Conservation (phyloP, 2,797 vertebrate genomes). For the Adelosebastes latens region DNA sequence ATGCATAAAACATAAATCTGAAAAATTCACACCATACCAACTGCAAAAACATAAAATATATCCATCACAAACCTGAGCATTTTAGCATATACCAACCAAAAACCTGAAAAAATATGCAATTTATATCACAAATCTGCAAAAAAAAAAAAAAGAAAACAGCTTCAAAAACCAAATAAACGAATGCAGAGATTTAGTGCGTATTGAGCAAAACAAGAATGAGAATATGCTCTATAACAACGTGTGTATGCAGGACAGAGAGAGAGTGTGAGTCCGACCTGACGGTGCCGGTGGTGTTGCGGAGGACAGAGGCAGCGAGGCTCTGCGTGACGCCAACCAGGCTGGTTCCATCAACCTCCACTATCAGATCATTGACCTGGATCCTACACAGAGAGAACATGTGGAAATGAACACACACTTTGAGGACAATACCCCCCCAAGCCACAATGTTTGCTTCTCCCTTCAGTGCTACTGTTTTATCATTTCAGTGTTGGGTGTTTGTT, state of each 20-base stretch:
- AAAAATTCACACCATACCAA: not conserved
- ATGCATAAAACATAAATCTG: not conserved
- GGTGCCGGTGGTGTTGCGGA: slow-evolving; percentile 93
- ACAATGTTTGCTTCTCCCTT: not conserved
- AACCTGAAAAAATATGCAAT: slow-evolving; percentile 4
- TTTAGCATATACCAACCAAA: slow-evolving; percentile 10
- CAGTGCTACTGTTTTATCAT: not conserved
- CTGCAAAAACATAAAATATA: not conserved
- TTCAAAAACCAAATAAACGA: not conserved
- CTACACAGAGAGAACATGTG: slow-evolving; percentile 67
- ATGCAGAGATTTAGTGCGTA: not conserved
- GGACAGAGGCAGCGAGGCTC: slow-evolving; percentile 93
- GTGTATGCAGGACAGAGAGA: not conserved
- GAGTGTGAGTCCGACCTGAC: slow-evolving; percentile 84
- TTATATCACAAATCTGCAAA: not conserved
- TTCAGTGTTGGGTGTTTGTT: not conserved
- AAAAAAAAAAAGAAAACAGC: not conserved
- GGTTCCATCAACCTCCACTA: slow-evolving; percentile 95
- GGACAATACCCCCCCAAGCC: not conserved
- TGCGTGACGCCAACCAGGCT: slow-evolving; percentile 97
- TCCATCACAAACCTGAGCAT: not conserved
- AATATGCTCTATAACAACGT: not conserved
- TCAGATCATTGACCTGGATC: slow-evolving; percentile 96
- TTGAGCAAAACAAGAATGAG: not conserved
- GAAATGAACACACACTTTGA: not conserved